Conservation (phyloP, 2,113 vertebrate species). For the Perognathus longimembris region DNA sequence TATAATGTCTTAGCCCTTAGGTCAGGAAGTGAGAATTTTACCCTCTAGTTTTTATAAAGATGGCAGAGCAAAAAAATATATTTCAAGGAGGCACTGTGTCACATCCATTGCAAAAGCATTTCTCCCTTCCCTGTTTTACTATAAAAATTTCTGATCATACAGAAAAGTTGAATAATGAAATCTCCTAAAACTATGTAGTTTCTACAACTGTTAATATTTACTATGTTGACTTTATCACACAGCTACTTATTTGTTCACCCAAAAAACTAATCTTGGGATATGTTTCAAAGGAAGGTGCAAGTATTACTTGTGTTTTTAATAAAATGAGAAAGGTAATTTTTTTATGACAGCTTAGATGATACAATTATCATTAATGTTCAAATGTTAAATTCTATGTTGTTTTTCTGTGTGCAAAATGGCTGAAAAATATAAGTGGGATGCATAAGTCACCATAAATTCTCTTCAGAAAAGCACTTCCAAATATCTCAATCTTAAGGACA, state of each 20-base stretch:
- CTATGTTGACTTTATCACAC: neutral
- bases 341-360: slow-evolving; percentile 1
- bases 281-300: neutral
- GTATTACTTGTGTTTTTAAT: neutral
- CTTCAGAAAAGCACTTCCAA: slow-evolving; percentile 31
- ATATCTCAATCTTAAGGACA: slow-evolving; percentile 5
- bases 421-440: neutral
- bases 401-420: neutral
- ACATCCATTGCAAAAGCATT: neutral
- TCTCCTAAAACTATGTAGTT: neutral
- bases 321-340: neutral
- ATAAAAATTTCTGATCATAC: neutral
- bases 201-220: slow-evolving; percentile 7
- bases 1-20: neutral
- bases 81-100: too few relatives aligned
- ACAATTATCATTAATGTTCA: neutral
- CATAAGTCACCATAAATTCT: neutral
- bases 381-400: neutral
- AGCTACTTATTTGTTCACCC: neutral
- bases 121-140: neutral
- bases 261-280: neutral
- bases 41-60: slow-evolving; percentile 21
- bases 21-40: neutral
- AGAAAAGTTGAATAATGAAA: neutral
- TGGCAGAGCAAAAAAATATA: neutral